Evolutionary conservation across 2,113 vertebrate genomes (phyloP).

Genomic region (Oryzias woworae): DNA sequence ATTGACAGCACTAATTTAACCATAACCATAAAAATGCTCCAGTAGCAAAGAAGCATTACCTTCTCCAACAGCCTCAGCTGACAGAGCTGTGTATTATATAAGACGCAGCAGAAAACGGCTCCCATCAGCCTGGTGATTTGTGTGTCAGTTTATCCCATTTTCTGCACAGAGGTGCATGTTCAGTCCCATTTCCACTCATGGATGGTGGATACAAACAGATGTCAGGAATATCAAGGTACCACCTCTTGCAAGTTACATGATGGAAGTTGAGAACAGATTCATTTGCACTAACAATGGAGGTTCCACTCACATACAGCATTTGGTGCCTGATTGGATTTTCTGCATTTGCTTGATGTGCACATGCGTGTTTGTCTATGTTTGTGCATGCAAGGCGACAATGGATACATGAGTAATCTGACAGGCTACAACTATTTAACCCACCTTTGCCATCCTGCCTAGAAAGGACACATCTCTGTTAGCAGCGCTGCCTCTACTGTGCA

Average conservation of each 20-base stretch:
- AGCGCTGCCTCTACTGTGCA: conserved; percentile 12
- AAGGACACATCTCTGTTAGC: conserved; percentile 8
- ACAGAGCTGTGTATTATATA: conserved; percentile 48
- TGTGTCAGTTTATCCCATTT: conserved; percentile 46
- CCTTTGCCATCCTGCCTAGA: conserved; percentile 11
- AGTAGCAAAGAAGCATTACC: conserved; percentile 40
- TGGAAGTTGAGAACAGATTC: conserved; percentile 38
- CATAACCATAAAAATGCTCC: conserved; percentile 39
- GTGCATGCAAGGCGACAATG: conserved; percentile 1
- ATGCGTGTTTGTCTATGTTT: conserved; percentile 13
- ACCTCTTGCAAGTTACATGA: conserved; percentile 40
- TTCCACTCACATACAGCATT: conserved; percentile 36
- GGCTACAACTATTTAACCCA: conserved; percentile 14
- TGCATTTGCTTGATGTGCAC: conserved; percentile 5
- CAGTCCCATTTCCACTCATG: conserved; percentile 36
- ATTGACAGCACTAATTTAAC: conserved; percentile 22
- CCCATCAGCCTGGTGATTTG: conserved; percentile 46
- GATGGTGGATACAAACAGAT: conserved; percentile 64
- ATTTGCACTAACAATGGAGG: conserved; percentile 31
- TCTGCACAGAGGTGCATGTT: conserved; percentile 30
- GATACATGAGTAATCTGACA: conserved; percentile 25
- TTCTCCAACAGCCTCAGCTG: conserved; percentile 45
- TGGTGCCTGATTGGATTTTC: conserved; percentile 49
- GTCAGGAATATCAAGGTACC: conserved; percentile 43
- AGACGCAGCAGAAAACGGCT: conserved; percentile 35